These are phyloP conservation scores for Silurus glanis DNA, from an alignment of 2,113 vertebrate species.

Conservation along the genomic window DNA sequence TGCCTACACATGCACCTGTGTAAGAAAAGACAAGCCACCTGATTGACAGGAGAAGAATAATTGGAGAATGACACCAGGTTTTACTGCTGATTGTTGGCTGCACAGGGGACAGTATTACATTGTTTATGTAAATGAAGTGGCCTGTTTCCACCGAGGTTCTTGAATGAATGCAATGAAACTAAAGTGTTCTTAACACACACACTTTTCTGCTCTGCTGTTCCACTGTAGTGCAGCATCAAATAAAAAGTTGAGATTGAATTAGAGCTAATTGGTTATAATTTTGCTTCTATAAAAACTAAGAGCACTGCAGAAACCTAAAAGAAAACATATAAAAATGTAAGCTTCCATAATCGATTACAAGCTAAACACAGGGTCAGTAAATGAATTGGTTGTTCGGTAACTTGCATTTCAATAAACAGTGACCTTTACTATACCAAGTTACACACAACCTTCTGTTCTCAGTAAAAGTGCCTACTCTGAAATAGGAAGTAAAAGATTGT, in stretches of 20 bases:
- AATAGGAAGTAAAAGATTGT: neutral
- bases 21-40: neutral
- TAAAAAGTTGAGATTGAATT: neutral
- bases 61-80: neutral
- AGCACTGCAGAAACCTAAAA: neutral
- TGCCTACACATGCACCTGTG: constrained; percentile 23
- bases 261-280: neutral
- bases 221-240: neutral
- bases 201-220: neutral
- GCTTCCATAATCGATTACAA: neutral
- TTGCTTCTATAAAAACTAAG: neutral
- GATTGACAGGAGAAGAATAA: neutral
- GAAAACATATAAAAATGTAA: neutral
- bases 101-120: constrained; percentile 2
- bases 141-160: neutral
- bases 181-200: neutral
- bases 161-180: neutral
- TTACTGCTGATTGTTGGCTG: neutral
- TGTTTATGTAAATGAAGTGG: constrained; percentile 4
- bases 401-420: neutral
- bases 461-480: neutral
- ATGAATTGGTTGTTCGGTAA: neutral
- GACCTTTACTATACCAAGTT: neutral
- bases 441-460: neutral
- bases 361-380: neutral